A percentile compares a stretch with the other conserved stretches of the same genome.
Evolutionary conservation across 1,140 invertebrate genomes (phyloP).

Genomic region (Venturia canescens): DNA sequence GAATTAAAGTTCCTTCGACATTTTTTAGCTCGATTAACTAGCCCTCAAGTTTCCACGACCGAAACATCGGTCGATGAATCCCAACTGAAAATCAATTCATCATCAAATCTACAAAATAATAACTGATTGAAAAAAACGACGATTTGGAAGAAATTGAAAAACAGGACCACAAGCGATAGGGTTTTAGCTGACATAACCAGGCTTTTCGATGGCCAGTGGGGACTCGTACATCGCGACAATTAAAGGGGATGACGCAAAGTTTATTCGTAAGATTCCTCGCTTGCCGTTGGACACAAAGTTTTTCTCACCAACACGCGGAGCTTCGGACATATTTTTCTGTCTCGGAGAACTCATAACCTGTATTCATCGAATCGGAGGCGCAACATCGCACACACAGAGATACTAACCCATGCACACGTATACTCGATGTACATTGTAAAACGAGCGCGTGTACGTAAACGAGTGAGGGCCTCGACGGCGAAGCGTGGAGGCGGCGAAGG

Average conservation of each 20-base stretch:
- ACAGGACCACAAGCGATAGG: background rate
- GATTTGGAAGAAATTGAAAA: background rate
- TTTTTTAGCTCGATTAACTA: too few relatives aligned
- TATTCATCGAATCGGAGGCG: background rate
- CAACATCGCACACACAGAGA: background rate
- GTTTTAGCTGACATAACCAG: background rate
- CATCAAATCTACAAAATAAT: background rate
- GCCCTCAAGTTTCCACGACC: too few relatives aligned
- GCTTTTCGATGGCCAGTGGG: background rate
- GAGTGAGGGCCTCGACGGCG: background rate
- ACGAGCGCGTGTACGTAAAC: background rate
- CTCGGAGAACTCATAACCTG: background rate
- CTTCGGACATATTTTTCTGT: background rate
- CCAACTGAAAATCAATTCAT: too few relatives aligned
- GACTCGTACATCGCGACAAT: background rate
- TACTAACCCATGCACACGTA: background rate
- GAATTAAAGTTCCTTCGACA: too few relatives aligned
- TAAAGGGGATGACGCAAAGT: slow-evolving; percentile 6
- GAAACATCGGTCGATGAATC: too few relatives aligned
- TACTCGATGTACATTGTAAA: background rate
- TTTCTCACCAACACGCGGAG: background rate
- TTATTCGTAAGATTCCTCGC: slow-evolving; percentile 10
- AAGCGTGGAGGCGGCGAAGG: slow-evolving; percentile 31
- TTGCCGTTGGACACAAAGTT: background rate
- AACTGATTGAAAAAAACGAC: background rate